These are phyloP conservation scores for Calyptommatus sinebrachiatus DNA, from an alignment of 2,113 vertebrate genomes.

Conservation along the genomic window DNA sequence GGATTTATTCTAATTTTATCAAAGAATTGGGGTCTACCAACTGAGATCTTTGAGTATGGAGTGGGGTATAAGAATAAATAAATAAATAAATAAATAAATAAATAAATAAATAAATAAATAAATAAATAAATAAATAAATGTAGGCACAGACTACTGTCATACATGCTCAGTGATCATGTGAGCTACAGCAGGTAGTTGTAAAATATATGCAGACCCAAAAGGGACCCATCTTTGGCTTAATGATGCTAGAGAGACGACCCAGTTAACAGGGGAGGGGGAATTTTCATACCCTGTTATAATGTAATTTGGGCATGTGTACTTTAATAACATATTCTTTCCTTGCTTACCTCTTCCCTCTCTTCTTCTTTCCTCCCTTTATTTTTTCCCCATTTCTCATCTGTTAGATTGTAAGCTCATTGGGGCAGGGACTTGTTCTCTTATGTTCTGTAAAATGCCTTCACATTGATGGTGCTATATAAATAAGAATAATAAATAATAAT, in stretches of 20 bases:
- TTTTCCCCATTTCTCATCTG: conserved; percentile 1
- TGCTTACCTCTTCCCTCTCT: neutral
- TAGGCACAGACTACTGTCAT: no score
- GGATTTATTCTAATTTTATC: no score
- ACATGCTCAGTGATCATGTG: no score
- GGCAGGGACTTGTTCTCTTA: conserved; percentile 14
- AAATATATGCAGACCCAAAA: no score
- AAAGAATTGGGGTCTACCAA: no score
- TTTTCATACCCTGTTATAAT: neutral
- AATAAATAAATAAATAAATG: no score
- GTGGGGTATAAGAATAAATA: no score
- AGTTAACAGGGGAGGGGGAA: neutral
- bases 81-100: no score
- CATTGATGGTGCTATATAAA: conserved; percentile 31
- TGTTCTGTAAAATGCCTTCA: conserved; percentile 22
- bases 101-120: no score
- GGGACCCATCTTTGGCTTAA: neutral
- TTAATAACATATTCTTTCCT: conserved; percentile 23
- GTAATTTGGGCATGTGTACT: conserved; percentile 4
- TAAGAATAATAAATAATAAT: conserved; percentile 6
- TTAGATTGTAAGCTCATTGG: conserved; percentile 26
- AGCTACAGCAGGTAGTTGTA: no score
- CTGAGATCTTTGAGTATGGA: no score
- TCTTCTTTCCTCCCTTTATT: neutral
- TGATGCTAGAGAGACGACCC: neutral